Base-by-base conservation (phyloP, 2,888 invertebrate species). In the Danaus chrysippus region DNA sequence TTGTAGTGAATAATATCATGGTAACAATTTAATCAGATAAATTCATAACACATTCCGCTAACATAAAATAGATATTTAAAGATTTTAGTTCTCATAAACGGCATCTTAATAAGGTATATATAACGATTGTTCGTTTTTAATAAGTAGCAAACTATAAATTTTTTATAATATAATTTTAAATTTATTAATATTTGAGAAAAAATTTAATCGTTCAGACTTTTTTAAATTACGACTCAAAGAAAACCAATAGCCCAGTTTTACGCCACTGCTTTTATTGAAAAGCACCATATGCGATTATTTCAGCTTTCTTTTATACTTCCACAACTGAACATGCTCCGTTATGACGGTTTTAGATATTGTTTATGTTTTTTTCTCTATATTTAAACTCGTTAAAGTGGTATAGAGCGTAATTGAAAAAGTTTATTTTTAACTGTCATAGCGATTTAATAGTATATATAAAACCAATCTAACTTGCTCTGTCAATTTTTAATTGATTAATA, bases 201-300 rank as follows among this genome's bases (percentile, higher is more conserved):
- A 42, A 17, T 12, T 10, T 1, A 55, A 57, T 62, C 19, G 63
- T 58, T 49, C 42, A 54, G 49, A 61, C 58, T 56, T 58, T 61
- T 65, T 62, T 58, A 66, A 63, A 67, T 66, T 68, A 60, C 65
- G 68, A 64, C 67, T 68, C 77, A 82, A 84, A 83, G 84, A 82
- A 84, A 83, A 80, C 80, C 86, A 84, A 86, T 83, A 82, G 79
- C 76, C 74, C 71, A 73, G 77, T 79, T 84, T 82, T 79, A 80
- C 76, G 76, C 83, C 76, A 77, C 74, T 76, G 81, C 76, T 83
- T 86, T 83, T 86, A 86, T 87, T 84, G 83, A 87, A 87, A 84
- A 82, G 78, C 78, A 71, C 67, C 70, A 77, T 72, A 76, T 74
- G 71, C 73, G 76, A 69, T 71, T 70, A 74, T 78, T 81, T 78